These are phyloP conservation scores for Muricea muricata DNA, from an alignment of 92 coral and sea anemone genomes.

Conservation along the genomic window DNA sequence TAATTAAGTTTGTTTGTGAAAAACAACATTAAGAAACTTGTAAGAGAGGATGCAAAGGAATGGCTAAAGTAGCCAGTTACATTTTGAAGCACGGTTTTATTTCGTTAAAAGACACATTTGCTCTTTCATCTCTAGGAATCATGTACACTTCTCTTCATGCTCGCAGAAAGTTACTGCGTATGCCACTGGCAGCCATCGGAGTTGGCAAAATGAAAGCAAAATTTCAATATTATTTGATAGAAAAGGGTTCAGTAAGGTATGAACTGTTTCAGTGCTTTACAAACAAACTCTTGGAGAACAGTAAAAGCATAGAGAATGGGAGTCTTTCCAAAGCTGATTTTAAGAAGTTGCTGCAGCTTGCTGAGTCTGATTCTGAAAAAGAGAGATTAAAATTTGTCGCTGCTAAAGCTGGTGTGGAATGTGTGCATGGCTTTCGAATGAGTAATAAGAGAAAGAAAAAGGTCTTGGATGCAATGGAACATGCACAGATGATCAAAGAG, in stretches of 20 bases:
- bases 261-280: slow-evolving; percentile 38
- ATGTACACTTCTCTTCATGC: slow-evolving; percentile 61
- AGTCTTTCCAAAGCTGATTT: slow-evolving; percentile 19
- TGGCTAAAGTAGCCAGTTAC: no score
- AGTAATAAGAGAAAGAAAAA: background rate
- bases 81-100: no score
- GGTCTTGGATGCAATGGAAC: slow-evolving; percentile 40
- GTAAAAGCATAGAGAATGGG: background rate
- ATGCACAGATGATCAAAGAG: slow-evolving; percentile 36
- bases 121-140: slow-evolving; percentile 53
- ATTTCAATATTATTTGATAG: slow-evolving; percentile 40
- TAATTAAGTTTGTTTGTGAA: slow-evolving; percentile 30
- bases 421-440: slow-evolving; percentile 16
- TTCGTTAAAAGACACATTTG: no score
- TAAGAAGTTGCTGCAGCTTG: slow-evolving; percentile 3
- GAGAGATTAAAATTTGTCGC: slow-evolving; percentile 25
- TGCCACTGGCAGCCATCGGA: slow-evolving; percentile 54
- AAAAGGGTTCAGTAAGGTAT: slow-evolving; percentile 40
- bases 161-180: slow-evolving; percentile 49
- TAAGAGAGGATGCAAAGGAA: slow-evolving; percentile 49
- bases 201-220: slow-evolving; percentile 35
- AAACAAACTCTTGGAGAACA: slow-evolving; percentile 18
- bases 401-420: slow-evolving; percentile 23
- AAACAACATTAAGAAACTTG: slow-evolving; percentile 30
- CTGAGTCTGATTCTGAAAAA: slow-evolving; percentile 21